A percentile compares a stretch with the other conserved stretches of the same genome.
Conservation (phyloP, 2,888 invertebrate species). For the Abscondita cerata region DNA sequence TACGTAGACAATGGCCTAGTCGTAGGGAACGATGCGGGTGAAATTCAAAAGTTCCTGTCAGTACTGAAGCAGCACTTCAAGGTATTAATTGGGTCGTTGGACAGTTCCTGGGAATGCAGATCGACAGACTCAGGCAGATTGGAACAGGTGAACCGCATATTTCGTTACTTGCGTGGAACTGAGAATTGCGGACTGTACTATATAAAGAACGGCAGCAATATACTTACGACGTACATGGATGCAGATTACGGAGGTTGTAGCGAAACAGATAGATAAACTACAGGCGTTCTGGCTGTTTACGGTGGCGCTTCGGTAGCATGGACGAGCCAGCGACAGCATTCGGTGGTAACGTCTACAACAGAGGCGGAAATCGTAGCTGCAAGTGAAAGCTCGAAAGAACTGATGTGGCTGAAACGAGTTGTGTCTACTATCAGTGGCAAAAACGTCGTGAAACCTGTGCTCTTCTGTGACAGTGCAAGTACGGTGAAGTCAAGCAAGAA, state of each 20-base stretch:
- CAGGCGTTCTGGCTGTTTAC: neutral
- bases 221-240: neutral
- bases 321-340: neutral
- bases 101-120: conserved; percentile 1
- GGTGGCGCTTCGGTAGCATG: no score
- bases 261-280: neutral
- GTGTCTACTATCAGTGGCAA: neutral
- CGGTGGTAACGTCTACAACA: neutral
- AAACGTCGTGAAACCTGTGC: neutral
- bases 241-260: neutral
- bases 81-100: no score
- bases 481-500: neutral
- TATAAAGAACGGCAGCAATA: neutral
- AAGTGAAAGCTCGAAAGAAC: neutral
- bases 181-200: neutral
- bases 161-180: neutral
- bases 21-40: neutral
- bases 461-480: neutral
- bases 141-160: neutral
- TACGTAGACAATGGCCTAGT: conserved; percentile 2
- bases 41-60: neutral
- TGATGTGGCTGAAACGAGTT: neutral
- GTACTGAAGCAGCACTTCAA: conserved; percentile 8
- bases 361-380: neutral
- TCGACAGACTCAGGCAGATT: neutral